Conservation (phyloP, 2,888 invertebrate species). For the Xylophagus ater region DNA sequence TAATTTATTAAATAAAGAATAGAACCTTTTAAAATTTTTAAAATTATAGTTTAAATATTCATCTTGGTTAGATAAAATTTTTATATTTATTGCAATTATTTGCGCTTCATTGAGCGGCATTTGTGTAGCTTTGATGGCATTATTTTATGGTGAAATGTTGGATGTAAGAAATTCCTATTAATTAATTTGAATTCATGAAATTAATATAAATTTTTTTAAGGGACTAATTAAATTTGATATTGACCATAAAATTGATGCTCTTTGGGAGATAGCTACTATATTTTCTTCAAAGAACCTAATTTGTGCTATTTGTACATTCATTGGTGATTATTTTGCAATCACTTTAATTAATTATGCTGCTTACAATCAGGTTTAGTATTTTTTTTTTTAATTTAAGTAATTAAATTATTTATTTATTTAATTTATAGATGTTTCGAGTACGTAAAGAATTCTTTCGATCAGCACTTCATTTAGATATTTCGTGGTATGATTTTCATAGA, state of each 20-base stretch:
- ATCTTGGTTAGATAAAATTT: constrained; percentile 44
- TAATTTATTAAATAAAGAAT: constrained; percentile 1
- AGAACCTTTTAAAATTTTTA: neutral
- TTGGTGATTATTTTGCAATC: constrained; percentile 49
- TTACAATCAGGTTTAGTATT: constrained; percentile 46
- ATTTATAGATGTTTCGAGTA: constrained; percentile 44
- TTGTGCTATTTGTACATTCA: constrained; percentile 44
- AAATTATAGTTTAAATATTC: constrained; percentile 54
- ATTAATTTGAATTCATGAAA: too few relatives aligned
- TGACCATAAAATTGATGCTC: constrained; percentile 22
- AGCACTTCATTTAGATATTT: constrained; percentile 54
- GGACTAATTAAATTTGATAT: constrained; percentile 24
- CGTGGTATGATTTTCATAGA: constrained; percentile 53
- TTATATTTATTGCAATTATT: constrained; percentile 47
- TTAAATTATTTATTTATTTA: neutral
- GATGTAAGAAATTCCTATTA: constrained; percentile 51
- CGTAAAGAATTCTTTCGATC: constrained; percentile 48
- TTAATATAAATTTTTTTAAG: neutral
- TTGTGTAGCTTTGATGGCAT: constrained; percentile 56
- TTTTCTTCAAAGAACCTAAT: constrained; percentile 48
- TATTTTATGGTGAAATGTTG: constrained; percentile 53
- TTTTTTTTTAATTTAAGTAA: neutral
- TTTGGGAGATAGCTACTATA: constrained; percentile 38
- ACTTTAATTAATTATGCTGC: constrained; percentile 53
- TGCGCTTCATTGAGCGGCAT: constrained; percentile 49